Evolutionary conservation across 2,888 invertebrate species (phyloP).

Genomic region (Lordiphosa fenestrarum): DNA sequence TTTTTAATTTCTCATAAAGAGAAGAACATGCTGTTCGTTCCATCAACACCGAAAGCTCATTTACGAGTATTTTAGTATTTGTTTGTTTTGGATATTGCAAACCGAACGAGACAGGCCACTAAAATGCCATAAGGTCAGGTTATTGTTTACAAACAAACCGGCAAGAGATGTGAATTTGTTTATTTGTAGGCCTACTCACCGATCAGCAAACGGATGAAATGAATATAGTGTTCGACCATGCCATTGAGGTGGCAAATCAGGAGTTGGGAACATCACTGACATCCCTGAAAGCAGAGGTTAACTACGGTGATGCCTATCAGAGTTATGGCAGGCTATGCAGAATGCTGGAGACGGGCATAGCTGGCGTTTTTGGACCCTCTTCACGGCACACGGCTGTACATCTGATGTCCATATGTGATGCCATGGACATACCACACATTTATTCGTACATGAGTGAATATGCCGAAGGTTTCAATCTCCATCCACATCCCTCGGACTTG

Average conservation of each 20-base stretch:
- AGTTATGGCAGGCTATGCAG: constrained; percentile 82
- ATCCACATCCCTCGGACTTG: constrained; percentile 86
- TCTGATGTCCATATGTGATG: constrained; percentile 90
- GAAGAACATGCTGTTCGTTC: constrained; percentile 66
- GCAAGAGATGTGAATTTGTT: constrained; percentile 6
- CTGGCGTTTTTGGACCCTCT: constrained; percentile 92
- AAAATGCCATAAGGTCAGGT: constrained; percentile 50
- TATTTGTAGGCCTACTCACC: constrained; percentile 69
- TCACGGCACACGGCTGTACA: constrained; percentile 86
- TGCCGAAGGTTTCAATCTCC: constrained; percentile 84
- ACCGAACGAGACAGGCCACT: constrained; percentile 22
- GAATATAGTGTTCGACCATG: constrained; percentile 75
- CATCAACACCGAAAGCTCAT: constrained; percentile 69
- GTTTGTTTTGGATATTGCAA: constrained; percentile 55
- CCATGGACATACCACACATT: constrained; percentile 92
- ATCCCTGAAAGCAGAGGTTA: constrained; percentile 76
- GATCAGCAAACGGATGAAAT: constrained; percentile 74
- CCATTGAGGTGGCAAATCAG: constrained; percentile 74
- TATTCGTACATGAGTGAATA: constrained; percentile 87
- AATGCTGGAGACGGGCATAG: constrained; percentile 85
- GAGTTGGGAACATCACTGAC: constrained; percentile 57
- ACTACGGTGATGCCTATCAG: constrained; percentile 82
- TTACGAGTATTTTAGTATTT: constrained; percentile 61
- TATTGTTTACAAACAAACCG: constrained; percentile 69
- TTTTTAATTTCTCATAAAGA: constrained; percentile 66